phyloP scores from a whole-genome alignment of 2,797 vertebrate species.

The Poecile montanus region DNA sequence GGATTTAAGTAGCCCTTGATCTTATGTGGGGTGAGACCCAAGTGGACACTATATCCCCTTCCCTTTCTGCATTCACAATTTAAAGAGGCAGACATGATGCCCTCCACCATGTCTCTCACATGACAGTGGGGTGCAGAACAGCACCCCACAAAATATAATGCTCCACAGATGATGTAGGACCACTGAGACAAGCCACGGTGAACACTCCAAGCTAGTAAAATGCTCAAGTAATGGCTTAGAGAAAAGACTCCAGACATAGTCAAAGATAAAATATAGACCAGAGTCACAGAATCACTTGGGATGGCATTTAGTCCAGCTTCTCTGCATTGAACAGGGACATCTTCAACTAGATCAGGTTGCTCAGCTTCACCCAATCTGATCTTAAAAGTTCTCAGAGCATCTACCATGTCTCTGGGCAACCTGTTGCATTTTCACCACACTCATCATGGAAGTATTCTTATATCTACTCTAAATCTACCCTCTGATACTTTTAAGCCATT shows the following conservation, averaged over 20 bases:
- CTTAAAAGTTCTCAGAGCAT: not conserved
- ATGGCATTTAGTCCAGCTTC: not conserved
- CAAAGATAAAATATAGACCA: not conserved
- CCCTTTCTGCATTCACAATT: not conserved
- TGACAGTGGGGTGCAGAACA: not conserved
- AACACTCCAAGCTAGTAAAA: not conserved
- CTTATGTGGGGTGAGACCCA: not conserved
- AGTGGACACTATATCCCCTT: not conserved
- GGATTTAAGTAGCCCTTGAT: not conserved
- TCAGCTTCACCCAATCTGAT: not conserved
- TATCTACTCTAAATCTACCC: not conserved
- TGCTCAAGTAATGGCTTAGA: not conserved
- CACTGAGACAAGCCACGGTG: not conserved
- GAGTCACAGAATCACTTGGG: not conserved
- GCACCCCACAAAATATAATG: not conserved
- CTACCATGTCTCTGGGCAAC: not conserved
- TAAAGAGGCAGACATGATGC: not conserved
- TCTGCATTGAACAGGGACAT: not conserved
- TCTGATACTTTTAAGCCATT: not conserved
- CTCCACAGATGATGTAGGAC: not conserved
- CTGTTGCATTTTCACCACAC: not conserved
- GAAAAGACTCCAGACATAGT: not conserved
- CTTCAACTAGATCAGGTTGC: not conserved
- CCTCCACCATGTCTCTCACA: not conserved
- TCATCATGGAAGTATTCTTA: not conserved